Conservation (phyloP, 2,888 invertebrate species). For the Crossocerus cetratus region DNA sequence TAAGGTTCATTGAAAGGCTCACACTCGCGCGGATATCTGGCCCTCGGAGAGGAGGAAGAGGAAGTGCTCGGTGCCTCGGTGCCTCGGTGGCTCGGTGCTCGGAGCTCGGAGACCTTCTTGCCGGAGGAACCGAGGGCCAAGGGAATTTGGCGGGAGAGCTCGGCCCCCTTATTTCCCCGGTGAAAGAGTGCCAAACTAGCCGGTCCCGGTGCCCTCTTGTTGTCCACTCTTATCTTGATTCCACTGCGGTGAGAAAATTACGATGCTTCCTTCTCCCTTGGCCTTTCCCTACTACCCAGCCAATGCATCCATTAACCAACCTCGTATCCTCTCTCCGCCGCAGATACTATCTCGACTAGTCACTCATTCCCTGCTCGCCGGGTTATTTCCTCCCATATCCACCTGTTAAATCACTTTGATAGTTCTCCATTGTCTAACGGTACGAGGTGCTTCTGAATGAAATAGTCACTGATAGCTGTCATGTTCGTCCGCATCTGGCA, state of each 20-base stretch:
- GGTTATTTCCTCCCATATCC: neutral
- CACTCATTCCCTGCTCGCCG: neutral
- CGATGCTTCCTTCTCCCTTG: neutral
- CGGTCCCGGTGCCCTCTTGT: conserved; percentile 42
- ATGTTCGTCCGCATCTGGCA: no score
- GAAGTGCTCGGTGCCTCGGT: no score
- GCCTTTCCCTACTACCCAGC: neutral
- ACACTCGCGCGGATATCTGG: conserved; percentile 23
- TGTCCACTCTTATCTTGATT: conserved; percentile 50
- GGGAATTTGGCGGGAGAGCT: conserved; percentile 41
- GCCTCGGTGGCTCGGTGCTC: no score
- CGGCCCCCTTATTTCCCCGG: conserved; percentile 40
- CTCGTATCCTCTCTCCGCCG: neutral
- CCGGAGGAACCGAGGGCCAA: conserved; percentile 40
- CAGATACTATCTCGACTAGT: neutral
- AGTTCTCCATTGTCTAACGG: no score
- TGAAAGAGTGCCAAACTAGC: conserved; percentile 54
- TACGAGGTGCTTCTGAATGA: no score
- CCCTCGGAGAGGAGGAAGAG: conserved; percentile 21
- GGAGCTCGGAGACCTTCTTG: conserved; percentile 43
- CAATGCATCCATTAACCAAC: neutral
- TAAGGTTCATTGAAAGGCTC: conserved; percentile 64
- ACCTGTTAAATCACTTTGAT: neutral
- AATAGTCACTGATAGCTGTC: no score
- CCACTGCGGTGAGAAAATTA: conserved; percentile 21